Evolutionary conservation across 2,113 vertebrate species (phyloP).

Genomic region (Psittacus erithacus): DNA sequence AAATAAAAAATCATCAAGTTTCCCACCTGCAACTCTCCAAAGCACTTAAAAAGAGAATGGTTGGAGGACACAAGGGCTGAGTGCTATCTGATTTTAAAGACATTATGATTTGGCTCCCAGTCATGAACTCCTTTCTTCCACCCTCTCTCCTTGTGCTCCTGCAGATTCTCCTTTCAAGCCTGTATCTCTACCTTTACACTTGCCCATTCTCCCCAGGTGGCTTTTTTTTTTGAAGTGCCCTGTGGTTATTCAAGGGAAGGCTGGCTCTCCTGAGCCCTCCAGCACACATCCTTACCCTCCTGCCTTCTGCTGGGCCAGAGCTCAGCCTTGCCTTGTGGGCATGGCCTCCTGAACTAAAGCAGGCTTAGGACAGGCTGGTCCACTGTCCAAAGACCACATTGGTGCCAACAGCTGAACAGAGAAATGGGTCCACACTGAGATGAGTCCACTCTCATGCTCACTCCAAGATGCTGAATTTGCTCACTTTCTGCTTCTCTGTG

Average conservation of each 20-base stretch:
- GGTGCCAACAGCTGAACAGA: background rate
- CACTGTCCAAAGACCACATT: background rate
- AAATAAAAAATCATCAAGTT: background rate
- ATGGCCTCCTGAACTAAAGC: background rate
- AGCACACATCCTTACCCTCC: background rate
- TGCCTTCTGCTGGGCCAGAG: accelerated
- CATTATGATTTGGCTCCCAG: background rate
- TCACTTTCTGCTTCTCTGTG: background rate
- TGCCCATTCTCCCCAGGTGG: background rate
- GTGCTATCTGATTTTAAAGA: accelerated
- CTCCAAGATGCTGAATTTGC: background rate
- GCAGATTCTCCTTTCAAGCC: background rate
- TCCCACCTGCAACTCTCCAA: background rate
- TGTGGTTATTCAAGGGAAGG: background rate
- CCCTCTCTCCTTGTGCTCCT: background rate
- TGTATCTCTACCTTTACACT: background rate
- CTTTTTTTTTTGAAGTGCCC: background rate
- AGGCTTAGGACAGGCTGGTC: background rate
- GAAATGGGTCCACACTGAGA: background rate
- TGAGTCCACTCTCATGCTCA: background rate
- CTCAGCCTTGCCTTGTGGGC: background rate
- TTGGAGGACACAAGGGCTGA: background rate
- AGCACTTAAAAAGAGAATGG: background rate
- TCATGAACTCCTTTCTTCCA: background rate
- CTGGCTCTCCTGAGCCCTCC: background rate